Conservation (phyloP, 2,888 invertebrate genomes). For the Dasypolia templi region DNA sequence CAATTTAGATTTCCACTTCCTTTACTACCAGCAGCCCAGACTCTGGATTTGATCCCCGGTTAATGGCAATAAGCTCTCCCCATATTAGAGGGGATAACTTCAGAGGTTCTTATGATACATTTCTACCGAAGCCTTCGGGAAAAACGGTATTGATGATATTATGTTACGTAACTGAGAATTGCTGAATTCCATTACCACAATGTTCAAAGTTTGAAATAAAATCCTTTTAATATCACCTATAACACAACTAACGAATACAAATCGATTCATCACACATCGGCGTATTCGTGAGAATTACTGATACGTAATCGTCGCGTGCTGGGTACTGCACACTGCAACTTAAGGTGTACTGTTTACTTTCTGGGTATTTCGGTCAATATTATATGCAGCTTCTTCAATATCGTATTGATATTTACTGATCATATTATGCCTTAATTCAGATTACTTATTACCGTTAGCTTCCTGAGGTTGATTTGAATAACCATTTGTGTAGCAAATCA, state of each 20-base stretch:
- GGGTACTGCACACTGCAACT: slow-evolving; percentile 20
- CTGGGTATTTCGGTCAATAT: no score
- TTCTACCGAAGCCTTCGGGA: background rate
- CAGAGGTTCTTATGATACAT: background rate
- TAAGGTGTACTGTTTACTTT: background rate
- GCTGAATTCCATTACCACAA: background rate
- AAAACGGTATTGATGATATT: background rate
- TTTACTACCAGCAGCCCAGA: background rate
- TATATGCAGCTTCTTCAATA: background rate
- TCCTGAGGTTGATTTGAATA: background rate
- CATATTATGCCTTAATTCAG: background rate
- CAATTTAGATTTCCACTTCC: background rate
- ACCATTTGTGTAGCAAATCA: background rate
- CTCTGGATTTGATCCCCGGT: background rate
- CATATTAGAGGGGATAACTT: background rate
- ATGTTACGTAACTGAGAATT: background rate
- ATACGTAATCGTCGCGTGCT: background rate
- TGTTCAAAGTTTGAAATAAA: slow-evolving; percentile 8
- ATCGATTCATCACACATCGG: slow-evolving; percentile 24
- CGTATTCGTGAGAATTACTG: slow-evolving; percentile 8
- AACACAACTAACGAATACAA: slow-evolving; percentile 30
- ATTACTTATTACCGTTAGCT: background rate
- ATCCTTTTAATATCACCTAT: slow-evolving; percentile 3
- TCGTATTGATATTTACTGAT: no score
- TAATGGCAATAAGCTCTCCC: no score